Conservation (phyloP, 1,140 invertebrate genomes). For the Drosophila auraria region DNA sequence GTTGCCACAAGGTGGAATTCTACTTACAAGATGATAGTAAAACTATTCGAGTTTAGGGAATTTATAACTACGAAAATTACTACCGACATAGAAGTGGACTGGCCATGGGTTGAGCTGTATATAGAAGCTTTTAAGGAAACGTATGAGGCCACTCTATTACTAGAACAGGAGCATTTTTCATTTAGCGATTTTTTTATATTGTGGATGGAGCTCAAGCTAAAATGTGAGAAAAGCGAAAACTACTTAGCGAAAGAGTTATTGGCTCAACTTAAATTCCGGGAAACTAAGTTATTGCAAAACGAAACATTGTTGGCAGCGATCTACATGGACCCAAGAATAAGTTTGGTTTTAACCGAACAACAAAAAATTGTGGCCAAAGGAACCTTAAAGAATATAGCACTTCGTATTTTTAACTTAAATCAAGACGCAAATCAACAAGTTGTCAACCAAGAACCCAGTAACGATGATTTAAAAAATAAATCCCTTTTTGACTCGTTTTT, state of each 20-base stretch:
- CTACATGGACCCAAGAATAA: neutral
- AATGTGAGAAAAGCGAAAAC: conserved; percentile 26
- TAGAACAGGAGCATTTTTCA: conserved; percentile 5
- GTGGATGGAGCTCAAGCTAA: conserved; percentile 33
- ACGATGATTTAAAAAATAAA: too few species aligned
- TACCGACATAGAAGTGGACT: conserved; percentile 5
- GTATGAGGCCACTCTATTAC: conserved; percentile 7
- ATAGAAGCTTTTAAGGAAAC: conserved; percentile 10
- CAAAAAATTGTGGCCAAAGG: too few species aligned
- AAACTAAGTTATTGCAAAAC: conserved; percentile 31
- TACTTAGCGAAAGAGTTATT: conserved; percentile 11
- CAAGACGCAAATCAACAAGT: too few species aligned
- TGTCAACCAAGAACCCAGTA: too few species aligned
- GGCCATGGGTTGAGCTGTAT: conserved; percentile 15
- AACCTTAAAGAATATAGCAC: too few species aligned
- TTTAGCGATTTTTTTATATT: conserved; percentile 9
- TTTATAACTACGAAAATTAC: neutral
- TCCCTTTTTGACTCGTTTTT: too few species aligned
- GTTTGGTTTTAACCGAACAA: too few species aligned
- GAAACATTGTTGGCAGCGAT: conserved; percentile 25
- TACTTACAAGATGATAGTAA: conserved; percentile 9
- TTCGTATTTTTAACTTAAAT: too few species aligned
- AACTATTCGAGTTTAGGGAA: too few species aligned
- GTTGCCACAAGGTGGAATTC: conserved; percentile 19
- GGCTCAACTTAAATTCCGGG: conserved; percentile 3